Evolutionary conservation across 92 coral and sea anemone species (phyloP).

Genomic region (Micromussa lordhowensis): DNA sequence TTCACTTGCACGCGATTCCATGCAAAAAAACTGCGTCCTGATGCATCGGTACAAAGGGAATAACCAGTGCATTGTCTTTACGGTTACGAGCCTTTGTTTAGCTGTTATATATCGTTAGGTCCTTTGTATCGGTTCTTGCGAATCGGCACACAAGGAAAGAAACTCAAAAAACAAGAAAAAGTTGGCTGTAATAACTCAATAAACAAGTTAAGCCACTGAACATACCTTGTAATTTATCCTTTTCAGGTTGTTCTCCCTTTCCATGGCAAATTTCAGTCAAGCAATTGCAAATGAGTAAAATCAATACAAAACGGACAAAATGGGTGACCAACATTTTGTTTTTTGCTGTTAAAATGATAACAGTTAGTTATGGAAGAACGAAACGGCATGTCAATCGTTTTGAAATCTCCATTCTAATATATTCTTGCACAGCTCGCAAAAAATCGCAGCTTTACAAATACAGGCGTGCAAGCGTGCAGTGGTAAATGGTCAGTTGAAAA

Average conservation of each 20-base stretch:
- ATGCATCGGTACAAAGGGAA: no score
- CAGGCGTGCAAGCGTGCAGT: neutral
- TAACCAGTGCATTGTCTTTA: no score
- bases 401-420: neutral
- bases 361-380: neutral
- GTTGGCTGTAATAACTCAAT: neutral
- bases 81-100: no score
- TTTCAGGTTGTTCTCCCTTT: neutral
- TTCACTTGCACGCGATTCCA: no score
- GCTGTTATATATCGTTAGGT: no score
- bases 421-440: neutral
- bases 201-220: neutral
- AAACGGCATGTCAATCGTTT: neutral
- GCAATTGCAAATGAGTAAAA: neutral
- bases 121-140: no score
- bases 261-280: conserved; percentile 3
- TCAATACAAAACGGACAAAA: neutral
- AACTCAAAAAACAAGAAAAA: no score
- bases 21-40: no score
- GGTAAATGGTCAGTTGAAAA: neutral
- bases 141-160: no score
- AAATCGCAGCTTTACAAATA: conserved; percentile 7
- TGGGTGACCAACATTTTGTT: neutral
- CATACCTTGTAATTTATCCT: neutral
- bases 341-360: no score